Evolutionary conservation across 2,113 vertebrate genomes (phyloP).

Genomic region (Axis porcinus): DNA sequence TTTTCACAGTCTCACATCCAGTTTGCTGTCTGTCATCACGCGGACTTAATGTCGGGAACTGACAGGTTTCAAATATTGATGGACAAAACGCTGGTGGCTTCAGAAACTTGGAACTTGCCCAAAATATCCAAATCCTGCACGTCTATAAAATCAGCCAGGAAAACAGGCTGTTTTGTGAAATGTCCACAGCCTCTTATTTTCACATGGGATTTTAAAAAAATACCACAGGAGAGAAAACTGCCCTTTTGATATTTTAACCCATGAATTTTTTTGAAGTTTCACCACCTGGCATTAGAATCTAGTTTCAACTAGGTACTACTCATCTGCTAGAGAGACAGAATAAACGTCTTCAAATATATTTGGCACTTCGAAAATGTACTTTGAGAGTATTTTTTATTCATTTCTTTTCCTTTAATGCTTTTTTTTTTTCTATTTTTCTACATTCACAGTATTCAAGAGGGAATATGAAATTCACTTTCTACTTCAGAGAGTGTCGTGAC

Average conservation of each 20-base stretch:
- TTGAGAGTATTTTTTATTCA: background rate
- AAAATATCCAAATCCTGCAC: slow-evolving; percentile 41
- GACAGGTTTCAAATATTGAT: slow-evolving; percentile 58
- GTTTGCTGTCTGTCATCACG: slow-evolving; percentile 47
- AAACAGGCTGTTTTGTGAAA: background rate
- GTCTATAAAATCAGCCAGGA: background rate
- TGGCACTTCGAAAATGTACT: background rate
- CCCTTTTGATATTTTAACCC: slow-evolving; percentile 5
- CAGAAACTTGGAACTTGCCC: slow-evolving; percentile 43
- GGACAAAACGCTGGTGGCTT: background rate
- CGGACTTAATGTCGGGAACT: background rate
- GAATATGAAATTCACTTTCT: background rate
- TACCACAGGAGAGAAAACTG: background rate
- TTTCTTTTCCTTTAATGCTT: background rate
- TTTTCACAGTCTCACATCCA: slow-evolving; percentile 35
- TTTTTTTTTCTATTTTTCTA: background rate
- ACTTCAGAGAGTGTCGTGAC: background rate
- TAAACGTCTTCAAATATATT: background rate
- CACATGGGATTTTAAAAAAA: background rate
- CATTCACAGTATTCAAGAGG: background rate
- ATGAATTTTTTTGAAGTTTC: slow-evolving; percentile 1
- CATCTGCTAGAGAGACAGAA: background rate
- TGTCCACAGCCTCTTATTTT: background rate
- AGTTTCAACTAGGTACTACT: background rate
- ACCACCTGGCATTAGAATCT: background rate